A percentile compares a stretch with the other conserved stretches of the same genome.
Conservation (phyloP, 1,140 invertebrate genomes). For the Drosophila grimshawi region DNA sequence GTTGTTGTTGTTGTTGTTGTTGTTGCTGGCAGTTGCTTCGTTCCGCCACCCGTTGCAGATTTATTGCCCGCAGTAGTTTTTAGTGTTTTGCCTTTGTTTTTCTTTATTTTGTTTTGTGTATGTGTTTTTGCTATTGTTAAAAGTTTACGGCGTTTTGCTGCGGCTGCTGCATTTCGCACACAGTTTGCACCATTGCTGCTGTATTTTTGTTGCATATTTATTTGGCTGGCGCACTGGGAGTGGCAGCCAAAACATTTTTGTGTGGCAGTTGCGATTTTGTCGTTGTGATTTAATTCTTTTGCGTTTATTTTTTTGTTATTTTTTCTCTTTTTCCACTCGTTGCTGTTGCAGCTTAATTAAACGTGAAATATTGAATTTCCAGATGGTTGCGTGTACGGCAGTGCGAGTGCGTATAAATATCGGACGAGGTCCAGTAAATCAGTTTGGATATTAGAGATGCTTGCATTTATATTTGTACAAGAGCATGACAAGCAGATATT, state of each 20-base stretch:
- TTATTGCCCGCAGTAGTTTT: conserved; percentile 77
- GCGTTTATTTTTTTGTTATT: conserved; percentile 35
- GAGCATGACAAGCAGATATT: conserved; percentile 1
- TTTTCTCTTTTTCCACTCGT: conserved; percentile 23
- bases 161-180: conserved; percentile 75
- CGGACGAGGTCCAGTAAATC: conserved; percentile 21
- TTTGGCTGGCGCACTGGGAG: conserved; percentile 34
- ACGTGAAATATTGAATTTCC: conserved; percentile 71
- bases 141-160: conserved; percentile 77
- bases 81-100: conserved; percentile 56
- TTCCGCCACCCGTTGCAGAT: conserved; percentile 56
- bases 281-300: conserved; percentile 57
- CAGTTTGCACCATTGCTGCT: conserved; percentile 50
- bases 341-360: conserved; percentile 72
- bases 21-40: background rate
- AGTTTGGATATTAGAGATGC: conserved; percentile 23
- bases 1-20: conserved; percentile 4
- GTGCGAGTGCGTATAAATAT: conserved; percentile 28
- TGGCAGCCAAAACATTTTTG: conserved; percentile 57
- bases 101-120: conserved; percentile 24
- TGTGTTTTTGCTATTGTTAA: conserved; percentile 77
- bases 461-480: background rate
- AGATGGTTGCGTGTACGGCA: conserved; percentile 43
- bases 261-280: conserved; percentile 67
- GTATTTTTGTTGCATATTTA: conserved; percentile 58